Base-by-base conservation (phyloP, 2,797 vertebrate genomes). In the Graptemys geographica region DNA sequence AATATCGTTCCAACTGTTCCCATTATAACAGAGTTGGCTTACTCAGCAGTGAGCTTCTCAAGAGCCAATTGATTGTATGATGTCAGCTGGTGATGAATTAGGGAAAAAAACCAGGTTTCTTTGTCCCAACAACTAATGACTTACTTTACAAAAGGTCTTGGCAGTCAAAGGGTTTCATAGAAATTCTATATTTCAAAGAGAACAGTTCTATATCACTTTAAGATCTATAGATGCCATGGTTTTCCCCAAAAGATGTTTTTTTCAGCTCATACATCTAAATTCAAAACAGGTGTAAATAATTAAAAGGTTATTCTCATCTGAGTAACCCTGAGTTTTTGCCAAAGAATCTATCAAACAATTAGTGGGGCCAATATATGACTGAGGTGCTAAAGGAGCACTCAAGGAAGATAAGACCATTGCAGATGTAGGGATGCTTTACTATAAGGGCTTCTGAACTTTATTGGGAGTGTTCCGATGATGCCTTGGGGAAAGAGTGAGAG, bases 21-120 rank as follows among this genome's bases (percentile, higher is more conserved):
- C 11, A n/a, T 89, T 96, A 1, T 80, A 82, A 59, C n/a, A 79
- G 52, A 78, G 59, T 51, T 84, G 47, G 11, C 18, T 74, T 90
- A 59, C 57, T 94, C 41, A 95, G 88, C 94, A 89, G 76, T 6
- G 0, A 94, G 4, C 27, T 88, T 62, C 79, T 94, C 33, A 57
- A 80, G 53, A 44, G 88, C 86, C 86, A 96, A 82, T 11, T 57
- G 10, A 79, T 90, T 86, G 28, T 56, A 44, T 89, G 82, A 78
- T 86, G 84, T 52, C 53, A 90, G 65, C 82, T 88, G 72, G 86
- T 41, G 28, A 92, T 93, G 51, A 93, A 74, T 92, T 83, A 94
- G 51, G 49, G 37, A 87, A 62, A 87, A 62, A 97, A 44, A 23
- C 28, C 5, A 2, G 87, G 8, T 76, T 90, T 86, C 10, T 84